Base-by-base conservation (phyloP, 2,888 invertebrate genomes). In the Argyresthia albistria region DNA sequence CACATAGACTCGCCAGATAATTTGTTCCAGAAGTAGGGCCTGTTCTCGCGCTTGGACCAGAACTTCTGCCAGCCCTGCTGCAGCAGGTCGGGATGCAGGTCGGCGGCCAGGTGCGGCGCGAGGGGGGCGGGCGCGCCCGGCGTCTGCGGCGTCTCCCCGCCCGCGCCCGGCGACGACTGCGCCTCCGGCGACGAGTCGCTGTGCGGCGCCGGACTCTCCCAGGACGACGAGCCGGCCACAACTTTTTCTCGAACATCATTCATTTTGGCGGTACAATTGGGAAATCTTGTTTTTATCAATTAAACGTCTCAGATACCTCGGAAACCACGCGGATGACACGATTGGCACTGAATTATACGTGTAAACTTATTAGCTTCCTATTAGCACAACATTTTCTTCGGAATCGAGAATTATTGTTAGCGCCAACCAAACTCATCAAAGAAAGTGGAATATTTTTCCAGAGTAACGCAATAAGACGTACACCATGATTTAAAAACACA, bases 21-120 rank as follows among this genome's bases (percentile, higher is more conserved):
- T 83, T 97, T 97, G 76, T 98, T 98, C 95, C 97, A 98, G 82
- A 95, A 98, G 76, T 98, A 98, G 1, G 97, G 97, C 35, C 98
- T 89, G 71, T 95, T 97, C 78, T 98, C 98, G 53, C 98, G 88
- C 70, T 97, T 96, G 15, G 97, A 98, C 98, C 98, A 98, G 77
- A 95, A 97, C 67, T 96, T 97, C 57, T 97, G 91, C 98, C 98
- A 98, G 6, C 98, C 98, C 70, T 96, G 96, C 69, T 95, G 94
- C 8, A 91, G 61, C 36, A 88, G 69, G 63, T 88, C 88, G 43
- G 88, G 87, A 57, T 87, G 88, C 52, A 88, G 65, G 43, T 88
- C 88, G 6, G 83, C 81, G 43, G 83, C 81, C 43, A 84, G 73
- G 59, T 86, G 84, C 35, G 80, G 81, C 6, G 86, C 83, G 25